Evolutionary conservation across 2,113 vertebrate genomes (phyloP).

Genomic region (Blennius ocellaris): DNA sequence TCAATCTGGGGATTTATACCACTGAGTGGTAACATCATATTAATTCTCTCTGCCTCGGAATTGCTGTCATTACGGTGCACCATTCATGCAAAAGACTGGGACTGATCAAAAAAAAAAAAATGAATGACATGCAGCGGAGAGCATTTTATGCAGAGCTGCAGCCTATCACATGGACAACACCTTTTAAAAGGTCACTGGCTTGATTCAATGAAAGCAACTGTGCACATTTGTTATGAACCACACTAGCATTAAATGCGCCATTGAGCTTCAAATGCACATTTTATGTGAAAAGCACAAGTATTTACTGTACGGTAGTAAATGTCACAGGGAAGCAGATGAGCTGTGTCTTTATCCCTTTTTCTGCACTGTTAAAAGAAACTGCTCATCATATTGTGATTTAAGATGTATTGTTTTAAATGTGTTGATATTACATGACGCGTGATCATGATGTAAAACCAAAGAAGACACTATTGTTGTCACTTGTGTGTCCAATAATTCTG

Average conservation of each 20-base stretch:
- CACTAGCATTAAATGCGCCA: not conserved
- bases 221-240: slow-evolving; percentile 14
- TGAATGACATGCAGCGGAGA: slow-evolving; percentile 52
- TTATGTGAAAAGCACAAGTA: not conserved
- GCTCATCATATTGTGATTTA: slow-evolving; percentile 1
- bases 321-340: slow-evolving; percentile 2
- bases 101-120: slow-evolving; percentile 20
- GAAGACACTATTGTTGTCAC: slow-evolving; percentile 4
- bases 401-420: not conserved
- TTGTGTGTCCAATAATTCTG: slow-evolving; percentile 5
- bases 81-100: slow-evolving; percentile 54
- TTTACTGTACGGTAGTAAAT: not conserved
- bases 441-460: not conserved
- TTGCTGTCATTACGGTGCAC: slow-evolving; percentile 53
- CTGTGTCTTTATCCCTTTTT: not conserved
- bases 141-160: slow-evolving; percentile 24
- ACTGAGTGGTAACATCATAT: slow-evolving; percentile 66
- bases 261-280: not conserved
- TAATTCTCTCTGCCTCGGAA: slow-evolving; percentile 74
- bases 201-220: slow-evolving; percentile 29
- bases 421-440: not conserved
- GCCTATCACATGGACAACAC: slow-evolving; percentile 21
- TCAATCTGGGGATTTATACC: slow-evolving; percentile 71
- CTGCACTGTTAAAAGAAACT: slow-evolving; percentile 20
- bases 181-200: slow-evolving; percentile 24